These are phyloP conservation scores for Hemichromis elongatus DNA, from an alignment of 2,113 vertebrate species.

Conservation along the genomic window DNA sequence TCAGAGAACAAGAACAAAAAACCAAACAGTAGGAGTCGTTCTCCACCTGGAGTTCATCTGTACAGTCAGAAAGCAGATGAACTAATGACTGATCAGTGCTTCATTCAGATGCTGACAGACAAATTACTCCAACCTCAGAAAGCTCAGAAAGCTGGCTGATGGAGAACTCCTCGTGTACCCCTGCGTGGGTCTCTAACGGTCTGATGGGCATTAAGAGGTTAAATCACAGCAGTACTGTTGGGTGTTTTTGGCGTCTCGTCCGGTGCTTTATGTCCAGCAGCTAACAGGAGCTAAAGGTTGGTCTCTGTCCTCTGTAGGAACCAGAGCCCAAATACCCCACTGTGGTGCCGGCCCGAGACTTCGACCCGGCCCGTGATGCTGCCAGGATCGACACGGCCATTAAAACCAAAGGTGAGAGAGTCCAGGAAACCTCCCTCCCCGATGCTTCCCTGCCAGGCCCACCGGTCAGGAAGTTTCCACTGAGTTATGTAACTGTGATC, in stretches of 20 bases:
- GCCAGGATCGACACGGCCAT: slow-evolving; percentile 85
- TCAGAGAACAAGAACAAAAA: background rate
- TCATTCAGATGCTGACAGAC: background rate
- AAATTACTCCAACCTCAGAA: background rate
- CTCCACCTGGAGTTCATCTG: background rate
- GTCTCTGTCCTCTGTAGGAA: slow-evolving; percentile 39
- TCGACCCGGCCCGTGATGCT: slow-evolving; percentile 86
- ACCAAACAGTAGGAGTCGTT: background rate
- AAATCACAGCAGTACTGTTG: background rate
- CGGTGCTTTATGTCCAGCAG: background rate
- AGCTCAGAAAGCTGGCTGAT: background rate
- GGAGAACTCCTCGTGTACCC: background rate
- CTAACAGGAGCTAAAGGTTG: background rate
- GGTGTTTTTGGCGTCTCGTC: background rate
- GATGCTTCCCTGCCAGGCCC: background rate
- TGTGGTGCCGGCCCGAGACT: slow-evolving; percentile 71
- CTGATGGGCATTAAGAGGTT: background rate
- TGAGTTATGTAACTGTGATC: background rate
- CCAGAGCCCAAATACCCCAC: slow-evolving; percentile 68
- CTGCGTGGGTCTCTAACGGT: background rate
- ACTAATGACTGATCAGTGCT: background rate
- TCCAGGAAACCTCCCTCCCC: background rate
- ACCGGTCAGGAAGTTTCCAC: background rate
- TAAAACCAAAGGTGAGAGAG: slow-evolving; percentile 87
- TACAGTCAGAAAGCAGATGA: background rate